Evolutionary conservation across 2,888 invertebrate species (phyloP).

Genomic region (Crocallis elinguaria): DNA sequence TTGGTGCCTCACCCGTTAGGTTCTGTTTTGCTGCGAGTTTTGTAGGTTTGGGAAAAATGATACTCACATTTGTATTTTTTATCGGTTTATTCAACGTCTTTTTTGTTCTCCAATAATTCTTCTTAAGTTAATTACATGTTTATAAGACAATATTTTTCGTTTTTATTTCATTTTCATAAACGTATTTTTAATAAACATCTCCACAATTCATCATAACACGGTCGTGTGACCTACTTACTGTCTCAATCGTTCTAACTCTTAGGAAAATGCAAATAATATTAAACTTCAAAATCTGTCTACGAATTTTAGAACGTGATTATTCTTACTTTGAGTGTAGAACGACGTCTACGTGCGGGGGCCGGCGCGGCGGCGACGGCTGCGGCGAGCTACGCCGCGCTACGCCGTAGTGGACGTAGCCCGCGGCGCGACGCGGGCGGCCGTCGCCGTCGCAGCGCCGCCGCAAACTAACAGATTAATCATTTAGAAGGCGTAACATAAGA

Average conservation of each 20-base stretch:
- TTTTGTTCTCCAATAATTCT: conserved; percentile 83
- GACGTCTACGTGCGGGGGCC: conserved; percentile 63
- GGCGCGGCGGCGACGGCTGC: conserved; percentile 40
- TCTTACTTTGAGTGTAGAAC: conserved; percentile 78
- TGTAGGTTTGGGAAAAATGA: conserved; percentile 51
- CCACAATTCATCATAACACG: conserved; percentile 83
- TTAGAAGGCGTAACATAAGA: conserved; percentile 81
- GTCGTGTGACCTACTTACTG: conserved; percentile 83
- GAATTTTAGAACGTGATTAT: conserved; percentile 80
- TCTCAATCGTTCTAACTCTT: conserved; percentile 83
- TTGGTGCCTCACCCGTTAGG: conserved; percentile 11
- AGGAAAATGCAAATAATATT: conserved; percentile 84
- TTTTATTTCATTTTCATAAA: conserved; percentile 84
- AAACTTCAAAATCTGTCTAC: conserved; percentile 82
- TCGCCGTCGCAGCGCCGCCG: conserved; percentile 46
- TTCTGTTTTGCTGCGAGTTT: not conserved
- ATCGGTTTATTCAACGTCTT: conserved; percentile 85
- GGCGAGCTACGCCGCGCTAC: conserved; percentile 47
- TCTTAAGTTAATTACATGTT: conserved; percentile 84
- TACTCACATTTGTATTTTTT: conserved; percentile 75
- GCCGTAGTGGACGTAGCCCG: conserved; percentile 34
- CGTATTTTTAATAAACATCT: conserved; percentile 84
- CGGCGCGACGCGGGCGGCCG: conserved; percentile 1
- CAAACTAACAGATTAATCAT: conserved; percentile 59
- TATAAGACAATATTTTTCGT: conserved; percentile 84